Base-by-base conservation (phyloP, 2,888 invertebrate species). In the Thymelicus acteon region DNA sequence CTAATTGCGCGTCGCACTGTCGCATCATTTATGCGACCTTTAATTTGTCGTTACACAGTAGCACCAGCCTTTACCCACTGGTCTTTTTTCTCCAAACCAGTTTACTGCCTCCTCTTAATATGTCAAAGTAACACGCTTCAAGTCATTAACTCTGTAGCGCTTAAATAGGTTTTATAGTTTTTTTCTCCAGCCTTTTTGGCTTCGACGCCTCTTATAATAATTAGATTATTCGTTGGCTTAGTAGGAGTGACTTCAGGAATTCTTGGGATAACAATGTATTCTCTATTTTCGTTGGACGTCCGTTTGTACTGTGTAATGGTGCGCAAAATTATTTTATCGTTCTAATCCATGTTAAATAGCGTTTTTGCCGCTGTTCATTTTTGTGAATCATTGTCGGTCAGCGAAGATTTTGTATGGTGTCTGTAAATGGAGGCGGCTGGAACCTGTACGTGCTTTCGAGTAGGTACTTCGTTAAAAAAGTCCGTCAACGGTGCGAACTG, bases 81-180 rank as follows among this genome's bases (percentile, higher is more conserved):
- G 73, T 75, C 77, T 78, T 84, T 88, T 88, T 87, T 84, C 80
- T 75, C 73, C 74, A 83, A 89, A 92, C 91, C 88, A 82, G 91
- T 92, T 90, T 87, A 80, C 80, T 84, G 82, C 83, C 80, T 85
- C 83, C 83, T 86, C 88, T 90, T 89, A 87, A 90, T 90, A 91
- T 90, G 89, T 89, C 89, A 88, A 88, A 86, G 89, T 87, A 87
- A 89, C 89, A 87, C 87, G 85, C 80, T 85, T 77, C 81, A 78
- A 85, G 83, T 83, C 86, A 89, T 89, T 90, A 91, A 84, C 86
- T 86, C 80, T 78, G 83, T 82, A 82, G 82, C 82, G 78, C 82
- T 81, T 85, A 77, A 79, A 81, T 85, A 81, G 79, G 81, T 82
- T 83, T 80, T 83, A 79, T 79, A 79, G 76, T 74, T 74, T 78